phyloP scores from a whole-genome alignment of 2,113 vertebrate species.

The Tyto alba region DNA sequence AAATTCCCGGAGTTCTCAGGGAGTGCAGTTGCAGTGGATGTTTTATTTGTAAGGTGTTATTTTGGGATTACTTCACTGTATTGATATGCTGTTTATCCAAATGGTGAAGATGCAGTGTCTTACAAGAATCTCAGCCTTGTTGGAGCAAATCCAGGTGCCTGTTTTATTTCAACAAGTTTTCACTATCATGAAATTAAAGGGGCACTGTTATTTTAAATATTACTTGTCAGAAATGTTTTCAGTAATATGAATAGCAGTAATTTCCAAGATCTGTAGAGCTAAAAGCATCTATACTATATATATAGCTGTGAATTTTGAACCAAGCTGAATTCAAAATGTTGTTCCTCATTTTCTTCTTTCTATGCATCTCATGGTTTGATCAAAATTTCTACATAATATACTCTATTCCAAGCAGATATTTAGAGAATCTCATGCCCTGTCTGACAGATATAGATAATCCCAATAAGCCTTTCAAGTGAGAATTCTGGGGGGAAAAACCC shows the following conservation, averaged over 20 bases:
- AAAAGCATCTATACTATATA: not conserved
- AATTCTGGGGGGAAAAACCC: not conserved
- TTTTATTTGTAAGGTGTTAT: constrained; percentile 29
- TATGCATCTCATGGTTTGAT: not conserved
- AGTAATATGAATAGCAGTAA: not conserved
- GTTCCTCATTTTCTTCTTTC: not conserved
- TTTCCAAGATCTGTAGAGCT: not conserved
- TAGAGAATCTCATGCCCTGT: not conserved
- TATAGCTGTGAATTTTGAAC: not conserved
- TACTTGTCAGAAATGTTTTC: not conserved
- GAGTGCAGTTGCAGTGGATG: not conserved
- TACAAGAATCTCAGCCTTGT: not conserved
- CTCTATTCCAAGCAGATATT: not conserved
- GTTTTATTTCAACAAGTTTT: constrained; percentile 53
- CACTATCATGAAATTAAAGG: not conserved
- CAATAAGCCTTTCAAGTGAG: not conserved
- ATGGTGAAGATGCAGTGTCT: not conserved
- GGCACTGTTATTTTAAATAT: not conserved
- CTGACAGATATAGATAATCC: not conserved
- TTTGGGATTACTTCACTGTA: constrained; percentile 39
- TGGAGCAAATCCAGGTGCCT: constrained; percentile 18
- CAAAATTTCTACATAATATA: not conserved
- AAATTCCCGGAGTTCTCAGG: not conserved
- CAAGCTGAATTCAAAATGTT: not conserved
- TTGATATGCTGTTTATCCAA: constrained; percentile 30